phyloP scores from a whole-genome alignment of 1,140 invertebrate genomes.

The Fopius arisanus region DNA sequence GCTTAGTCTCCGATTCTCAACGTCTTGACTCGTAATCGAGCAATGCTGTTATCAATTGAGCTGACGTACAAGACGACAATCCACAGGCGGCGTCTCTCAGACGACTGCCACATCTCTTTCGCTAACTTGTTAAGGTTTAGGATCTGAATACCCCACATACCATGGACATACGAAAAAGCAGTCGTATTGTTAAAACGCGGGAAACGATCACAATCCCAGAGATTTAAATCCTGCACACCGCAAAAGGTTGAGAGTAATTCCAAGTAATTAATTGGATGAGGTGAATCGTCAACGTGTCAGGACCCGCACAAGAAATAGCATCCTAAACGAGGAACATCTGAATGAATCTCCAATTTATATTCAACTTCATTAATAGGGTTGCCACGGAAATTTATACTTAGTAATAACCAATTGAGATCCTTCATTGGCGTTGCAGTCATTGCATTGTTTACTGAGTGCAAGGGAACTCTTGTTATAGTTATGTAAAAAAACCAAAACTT shows the following conservation, averaged over 20 bases:
- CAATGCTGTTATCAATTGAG: conserved; percentile 27
- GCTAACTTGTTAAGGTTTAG: conserved; percentile 12
- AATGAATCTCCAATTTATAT: too few species aligned
- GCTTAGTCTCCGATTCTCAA: conserved; percentile 30
- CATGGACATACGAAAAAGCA: conserved; percentile 26
- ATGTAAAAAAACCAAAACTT: conserved; percentile 15
- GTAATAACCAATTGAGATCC: too few species aligned
- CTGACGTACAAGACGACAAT: conserved; percentile 32
- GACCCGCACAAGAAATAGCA: too few species aligned
- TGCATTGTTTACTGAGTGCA: background rate
- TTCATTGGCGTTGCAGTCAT: too few species aligned
- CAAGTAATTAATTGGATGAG: too few species aligned
- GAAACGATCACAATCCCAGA: background rate
- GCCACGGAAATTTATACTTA: background rate
- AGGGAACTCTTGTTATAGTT: conserved; percentile 13
- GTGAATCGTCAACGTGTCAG: too few species aligned
- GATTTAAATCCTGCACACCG: conserved; percentile 24
- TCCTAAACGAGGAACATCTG: too few species aligned
- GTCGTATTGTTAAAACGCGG: conserved; percentile 27
- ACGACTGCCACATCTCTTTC: conserved; percentile 31
- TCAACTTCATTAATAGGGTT: too few species aligned
- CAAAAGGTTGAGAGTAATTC: conserved; percentile 28
- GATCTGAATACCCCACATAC: conserved; percentile 22
- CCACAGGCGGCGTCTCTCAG: conserved; percentile 24
- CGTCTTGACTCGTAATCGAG: conserved; percentile 29